These are phyloP conservation scores for Hiodon tergisus DNA, from an alignment of 2,113 vertebrate species.

Conservation along the genomic window DNA sequence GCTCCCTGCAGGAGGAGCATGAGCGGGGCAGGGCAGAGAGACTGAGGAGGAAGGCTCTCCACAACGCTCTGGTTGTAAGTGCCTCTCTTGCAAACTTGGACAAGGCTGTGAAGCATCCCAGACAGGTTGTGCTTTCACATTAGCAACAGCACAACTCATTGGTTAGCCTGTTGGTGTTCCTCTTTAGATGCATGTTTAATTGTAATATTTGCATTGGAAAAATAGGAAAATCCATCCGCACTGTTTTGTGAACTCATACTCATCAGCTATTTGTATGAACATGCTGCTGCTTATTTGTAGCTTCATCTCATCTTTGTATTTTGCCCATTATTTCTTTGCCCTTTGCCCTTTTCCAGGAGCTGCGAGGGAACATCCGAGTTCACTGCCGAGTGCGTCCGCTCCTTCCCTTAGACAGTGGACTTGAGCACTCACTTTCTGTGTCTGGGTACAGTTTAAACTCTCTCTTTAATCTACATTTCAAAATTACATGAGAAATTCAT, in stretches of 20 bases:
- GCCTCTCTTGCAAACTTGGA: background rate
- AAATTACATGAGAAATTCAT: too few relatives aligned
- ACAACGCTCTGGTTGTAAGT: conserved; percentile 58
- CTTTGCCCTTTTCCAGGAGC: conserved; percentile 44
- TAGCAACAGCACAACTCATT: too few relatives aligned
- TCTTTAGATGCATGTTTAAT: too few relatives aligned
- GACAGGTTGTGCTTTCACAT: too few relatives aligned
- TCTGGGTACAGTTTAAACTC: conserved; percentile 36
- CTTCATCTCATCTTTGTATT: background rate
- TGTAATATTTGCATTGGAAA: too few relatives aligned
- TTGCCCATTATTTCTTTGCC: background rate
- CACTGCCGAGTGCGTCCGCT: conserved; percentile 61
- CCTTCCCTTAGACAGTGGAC: conserved; percentile 50
- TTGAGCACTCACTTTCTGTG: conserved; percentile 23
- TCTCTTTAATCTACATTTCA: background rate
- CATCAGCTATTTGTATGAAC: too few relatives aligned
- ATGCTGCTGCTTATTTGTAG: too few relatives aligned
- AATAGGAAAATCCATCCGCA: too few relatives aligned
- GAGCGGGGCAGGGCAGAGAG: conserved; percentile 50
- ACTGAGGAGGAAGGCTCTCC: conserved; percentile 53
- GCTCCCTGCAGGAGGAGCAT: conserved; percentile 54
- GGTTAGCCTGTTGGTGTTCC: too few relatives aligned
- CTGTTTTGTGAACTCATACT: too few relatives aligned
- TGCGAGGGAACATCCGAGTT: conserved; percentile 64
- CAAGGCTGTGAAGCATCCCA: too few relatives aligned